These are phyloP conservation scores for Campylomormyrus numenius DNA, from an alignment of 2,113 vertebrate species.

Conservation along the genomic window DNA sequence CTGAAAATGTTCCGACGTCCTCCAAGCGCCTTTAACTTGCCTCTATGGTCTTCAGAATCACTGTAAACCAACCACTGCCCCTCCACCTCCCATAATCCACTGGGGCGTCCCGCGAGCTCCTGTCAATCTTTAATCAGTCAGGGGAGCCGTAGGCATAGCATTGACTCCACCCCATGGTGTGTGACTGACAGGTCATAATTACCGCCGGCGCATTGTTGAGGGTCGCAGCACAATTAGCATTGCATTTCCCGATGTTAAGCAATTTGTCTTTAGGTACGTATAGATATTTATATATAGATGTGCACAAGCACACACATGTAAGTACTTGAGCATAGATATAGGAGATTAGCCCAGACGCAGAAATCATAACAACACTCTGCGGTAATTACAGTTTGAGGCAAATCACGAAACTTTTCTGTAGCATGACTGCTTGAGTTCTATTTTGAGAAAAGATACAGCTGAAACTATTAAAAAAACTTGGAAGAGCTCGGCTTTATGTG, in stretches of 20 bases:
- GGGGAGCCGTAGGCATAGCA: background rate
- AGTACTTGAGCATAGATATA: background rate
- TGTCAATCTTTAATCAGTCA: constrained; percentile 15
- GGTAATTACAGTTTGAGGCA: background rate
- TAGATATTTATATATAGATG: background rate
- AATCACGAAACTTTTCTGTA: background rate
- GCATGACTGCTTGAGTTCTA: background rate
- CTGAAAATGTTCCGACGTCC: background rate
- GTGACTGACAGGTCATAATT: background rate
- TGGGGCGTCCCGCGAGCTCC: background rate
- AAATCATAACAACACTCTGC: background rate
- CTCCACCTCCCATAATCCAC: background rate
- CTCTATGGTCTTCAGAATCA: background rate
- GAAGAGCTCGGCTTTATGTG: background rate
- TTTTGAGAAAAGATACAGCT: background rate
- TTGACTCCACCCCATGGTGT: constrained; percentile 3
- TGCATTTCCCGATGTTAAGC: background rate
- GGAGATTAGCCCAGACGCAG: background rate
- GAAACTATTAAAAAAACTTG: background rate
- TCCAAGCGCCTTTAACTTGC: background rate
- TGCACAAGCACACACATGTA: background rate
- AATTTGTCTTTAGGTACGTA: background rate
- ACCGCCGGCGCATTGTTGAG: background rate
- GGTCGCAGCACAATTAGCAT: constrained; percentile 1
- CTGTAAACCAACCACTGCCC: background rate